phyloP scores from a whole-genome alignment of 2,888 invertebrate species.

The Spicauda simplicius region DNA sequence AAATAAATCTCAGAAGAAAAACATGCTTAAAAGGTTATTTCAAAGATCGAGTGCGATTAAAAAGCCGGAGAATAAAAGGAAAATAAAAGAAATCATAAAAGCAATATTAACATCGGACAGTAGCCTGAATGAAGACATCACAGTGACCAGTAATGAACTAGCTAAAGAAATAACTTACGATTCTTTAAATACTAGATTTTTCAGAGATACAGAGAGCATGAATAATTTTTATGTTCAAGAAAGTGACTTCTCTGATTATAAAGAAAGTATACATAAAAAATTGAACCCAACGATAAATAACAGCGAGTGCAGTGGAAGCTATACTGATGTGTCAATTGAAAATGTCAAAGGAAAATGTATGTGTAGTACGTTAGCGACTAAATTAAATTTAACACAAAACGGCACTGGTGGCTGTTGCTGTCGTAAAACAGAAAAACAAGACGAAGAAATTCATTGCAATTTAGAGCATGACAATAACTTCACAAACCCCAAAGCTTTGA shows the following conservation, averaged over 20 bases:
- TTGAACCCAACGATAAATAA: conserved; percentile 51
- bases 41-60: conserved; percentile 52
- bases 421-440: conserved; percentile 43
- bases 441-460: conserved; percentile 57
- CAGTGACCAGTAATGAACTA: conserved; percentile 48
- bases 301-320: conserved; percentile 46
- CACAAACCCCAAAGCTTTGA: conserved; percentile 46
- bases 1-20: conserved; percentile 58
- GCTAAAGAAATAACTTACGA: conserved; percentile 54
- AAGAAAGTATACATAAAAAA: conserved; percentile 34
- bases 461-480: conserved; percentile 50
- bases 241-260: conserved; percentile 41
- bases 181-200: conserved; percentile 55
- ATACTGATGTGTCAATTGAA: conserved; percentile 39
- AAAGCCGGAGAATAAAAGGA: conserved; percentile 50
- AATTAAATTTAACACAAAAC: conserved; percentile 48
- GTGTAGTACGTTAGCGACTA: conserved; percentile 58
- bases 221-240: conserved; percentile 58
- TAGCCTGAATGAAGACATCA: conserved; percentile 53
- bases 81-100: conserved; percentile 56
- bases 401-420: conserved; percentile 53
- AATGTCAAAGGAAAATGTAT: conserved; percentile 47
- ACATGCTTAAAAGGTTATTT: conserved; percentile 59
- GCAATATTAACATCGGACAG: conserved; percentile 63
- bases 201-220: conserved; percentile 58